Conservation (phyloP, 2,113 vertebrate species). For the Scomber colias region DNA sequence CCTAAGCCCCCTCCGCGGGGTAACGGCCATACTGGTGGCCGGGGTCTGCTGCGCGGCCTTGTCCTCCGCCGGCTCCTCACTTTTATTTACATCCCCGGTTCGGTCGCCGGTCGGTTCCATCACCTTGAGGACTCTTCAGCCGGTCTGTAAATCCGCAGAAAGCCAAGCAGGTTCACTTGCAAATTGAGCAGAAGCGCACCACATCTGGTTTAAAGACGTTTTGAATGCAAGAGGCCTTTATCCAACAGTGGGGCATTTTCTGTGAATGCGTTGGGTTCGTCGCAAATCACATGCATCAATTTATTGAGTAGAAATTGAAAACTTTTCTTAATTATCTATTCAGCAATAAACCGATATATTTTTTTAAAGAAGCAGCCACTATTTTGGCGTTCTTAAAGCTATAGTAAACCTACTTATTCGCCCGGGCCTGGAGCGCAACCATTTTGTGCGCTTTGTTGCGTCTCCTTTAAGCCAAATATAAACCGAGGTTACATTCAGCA, state of each 20-base stretch:
- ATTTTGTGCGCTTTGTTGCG: conserved; percentile 85
- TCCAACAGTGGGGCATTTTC: conserved; percentile 80
- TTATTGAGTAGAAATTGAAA: conserved; percentile 68
- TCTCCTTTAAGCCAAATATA: conserved; percentile 88
- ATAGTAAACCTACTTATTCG: conserved; percentile 82
- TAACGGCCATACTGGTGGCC: conserved; percentile 65
- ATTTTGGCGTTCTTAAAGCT: conserved; percentile 87
- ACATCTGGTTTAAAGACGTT: conserved; percentile 69
- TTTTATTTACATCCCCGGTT: conserved; percentile 71
- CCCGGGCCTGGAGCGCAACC: conserved; percentile 62
- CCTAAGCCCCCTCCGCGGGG: conserved; percentile 78
- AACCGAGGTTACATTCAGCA: conserved; percentile 61
- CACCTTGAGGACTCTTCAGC: conserved; percentile 39
- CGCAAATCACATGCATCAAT: conserved; percentile 69
- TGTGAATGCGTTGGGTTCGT: conserved; percentile 50
- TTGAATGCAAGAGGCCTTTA: conserved; percentile 77
- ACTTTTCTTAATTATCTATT: conserved; percentile 81
- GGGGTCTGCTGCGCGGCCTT: conserved; percentile 82
- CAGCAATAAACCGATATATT: conserved; percentile 79
- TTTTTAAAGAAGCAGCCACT: conserved; percentile 85
- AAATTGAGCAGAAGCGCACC: conserved; percentile 51
- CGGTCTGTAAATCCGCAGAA: conserved; percentile 26
- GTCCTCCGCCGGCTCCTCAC: conserved; percentile 64
- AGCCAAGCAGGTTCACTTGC: conserved; percentile 61
- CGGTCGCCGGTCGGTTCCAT: conserved; percentile 80